A percentile compares a stretch with the other conserved stretches of the same genome.
Evolutionary conservation across 2,888 invertebrate species (phyloP).

Genomic region (Proisotoma minuta): DNA sequence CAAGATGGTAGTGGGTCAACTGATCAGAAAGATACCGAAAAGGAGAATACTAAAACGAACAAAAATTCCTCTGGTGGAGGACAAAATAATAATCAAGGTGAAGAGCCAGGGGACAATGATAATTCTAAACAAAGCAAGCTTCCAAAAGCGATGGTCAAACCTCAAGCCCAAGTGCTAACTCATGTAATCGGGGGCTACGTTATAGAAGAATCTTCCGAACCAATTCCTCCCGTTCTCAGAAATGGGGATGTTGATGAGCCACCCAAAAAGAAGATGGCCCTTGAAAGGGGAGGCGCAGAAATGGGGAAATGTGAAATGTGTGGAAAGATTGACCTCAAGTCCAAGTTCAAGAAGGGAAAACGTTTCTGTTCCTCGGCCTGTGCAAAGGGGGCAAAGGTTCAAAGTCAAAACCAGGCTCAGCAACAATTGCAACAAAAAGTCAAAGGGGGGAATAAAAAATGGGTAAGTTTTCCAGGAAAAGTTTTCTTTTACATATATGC

Average conservation of each 20-base stretch:
- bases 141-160: slow-evolving; percentile 89
- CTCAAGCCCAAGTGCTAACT: slow-evolving; percentile 89
- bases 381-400: slow-evolving; percentile 53
- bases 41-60: slow-evolving; percentile 42
- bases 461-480: slow-evolving; percentile 32
- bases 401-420: slow-evolving; percentile 33
- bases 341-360: slow-evolving; percentile 68
- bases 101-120: slow-evolving; percentile 32
- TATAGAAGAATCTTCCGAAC: slow-evolving; percentile 87
- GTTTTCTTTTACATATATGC: neutral
- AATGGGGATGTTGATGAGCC: slow-evolving; percentile 67
- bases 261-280: slow-evolving; percentile 60
- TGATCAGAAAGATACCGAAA: slow-evolving; percentile 42
- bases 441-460: slow-evolving; percentile 33
- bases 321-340: slow-evolving; percentile 61
- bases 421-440: slow-evolving; percentile 27
- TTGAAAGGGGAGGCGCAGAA: slow-evolving; percentile 51
- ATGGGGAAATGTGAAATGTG: slow-evolving; percentile 68
- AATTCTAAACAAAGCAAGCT: slow-evolving; percentile 47
- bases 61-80: neutral
- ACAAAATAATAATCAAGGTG: neutral
- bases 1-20: neutral
- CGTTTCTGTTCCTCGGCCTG: slow-evolving; percentile 71
- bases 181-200: slow-evolving; percentile 96
- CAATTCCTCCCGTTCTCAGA: slow-evolving; percentile 70